A percentile compares a stretch with the other conserved stretches of the same genome.
phyloP scores from a whole-genome alignment of 1,140 invertebrate genomes.

The Drosophila leontia region DNA sequence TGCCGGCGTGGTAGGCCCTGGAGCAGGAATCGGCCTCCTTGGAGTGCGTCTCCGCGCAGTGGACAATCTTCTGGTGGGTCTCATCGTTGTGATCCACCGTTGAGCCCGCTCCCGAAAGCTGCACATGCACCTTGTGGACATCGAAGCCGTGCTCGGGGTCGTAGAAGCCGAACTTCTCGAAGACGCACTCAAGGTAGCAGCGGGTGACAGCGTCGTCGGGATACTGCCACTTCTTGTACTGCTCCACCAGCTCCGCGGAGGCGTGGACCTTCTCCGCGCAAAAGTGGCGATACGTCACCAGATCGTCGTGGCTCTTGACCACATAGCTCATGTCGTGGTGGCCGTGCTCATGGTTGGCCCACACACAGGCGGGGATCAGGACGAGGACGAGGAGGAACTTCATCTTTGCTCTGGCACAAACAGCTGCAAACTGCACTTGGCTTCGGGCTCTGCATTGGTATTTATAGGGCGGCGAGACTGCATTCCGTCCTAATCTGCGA shows the following conservation, averaged over 20 bases:
- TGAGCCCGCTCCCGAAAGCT: constrained; percentile 49
- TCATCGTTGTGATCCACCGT: constrained; percentile 67
- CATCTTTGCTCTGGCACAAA: constrained; percentile 38
- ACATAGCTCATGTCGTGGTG: constrained; percentile 53
- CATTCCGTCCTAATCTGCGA: not conserved
- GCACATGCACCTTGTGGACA: constrained; percentile 76
- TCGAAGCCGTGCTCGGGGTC: constrained; percentile 74
- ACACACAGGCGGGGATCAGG: constrained; percentile 35
- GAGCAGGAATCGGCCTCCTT: constrained; percentile 67
- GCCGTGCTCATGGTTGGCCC: constrained; percentile 40
- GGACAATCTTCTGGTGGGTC: constrained; percentile 63
- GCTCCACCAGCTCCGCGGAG: constrained; percentile 57
- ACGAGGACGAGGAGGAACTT: constrained; percentile 48
- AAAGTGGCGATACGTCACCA: constrained; percentile 51
- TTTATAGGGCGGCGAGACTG: constrained; percentile 52
- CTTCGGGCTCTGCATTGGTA: constrained; percentile 21
- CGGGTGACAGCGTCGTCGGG: constrained; percentile 73
- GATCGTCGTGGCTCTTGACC: constrained; percentile 71
- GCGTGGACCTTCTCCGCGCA: constrained; percentile 67
- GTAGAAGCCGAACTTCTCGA: constrained; percentile 78
- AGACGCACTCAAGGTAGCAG: constrained; percentile 78
- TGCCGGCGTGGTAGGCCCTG: constrained; percentile 74
- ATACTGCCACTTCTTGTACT: constrained; percentile 75
- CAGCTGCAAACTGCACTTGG: constrained; percentile 59
- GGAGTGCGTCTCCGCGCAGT: constrained; percentile 67